Base-by-base conservation (phyloP, 1,140 invertebrate genomes). In the Chionoecetes opilio region DNA sequence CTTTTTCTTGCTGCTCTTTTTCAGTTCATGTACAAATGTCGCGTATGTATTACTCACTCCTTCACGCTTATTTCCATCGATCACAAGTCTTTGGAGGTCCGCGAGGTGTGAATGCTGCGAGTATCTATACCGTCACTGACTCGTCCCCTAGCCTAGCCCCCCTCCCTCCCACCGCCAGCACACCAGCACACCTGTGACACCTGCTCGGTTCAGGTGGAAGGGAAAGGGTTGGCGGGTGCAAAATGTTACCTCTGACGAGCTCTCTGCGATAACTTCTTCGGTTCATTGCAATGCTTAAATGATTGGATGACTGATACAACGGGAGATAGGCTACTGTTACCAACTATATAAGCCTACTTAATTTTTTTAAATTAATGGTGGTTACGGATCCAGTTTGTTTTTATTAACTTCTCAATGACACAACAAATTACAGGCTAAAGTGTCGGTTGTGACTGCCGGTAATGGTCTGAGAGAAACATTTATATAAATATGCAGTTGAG, bases 101-200 rank as follows among this genome's bases (percentile, higher is more conserved):
- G 63, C 21, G 63, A 6, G 0, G 63, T n/a, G 21, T 75, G 63
- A 14, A 46, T 75, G 63, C 63, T 9, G 11, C 63, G 63, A 75
- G 5, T n/a, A 75, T n/a, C 63, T n/a, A n/a, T n/a, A 21, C 63
- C n/a, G 26, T 17, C 38, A 2, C 37, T 29, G 14, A n/a, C 38
- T 41, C 17, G 21, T 90, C 32, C 38, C 88, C 35, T 29, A 3
- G 37, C 88, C 37, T n/a, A 21, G 5, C 88, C 88, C 37, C 17
- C 37, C 88, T n/a, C 2, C 37, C 88, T n/a, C 21, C 17, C 38
- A 14, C 38, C 88, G 11, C 88, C 14, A 26, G 9, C 29, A 26
- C 37, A 41, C 37, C 88, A 37, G 88, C 88, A 90, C 88, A 90
- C 88, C 38, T 90, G 88, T 90, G 31, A 46, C 88, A 41, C 32